These are phyloP conservation scores for Chaetops frenatus DNA, from an alignment of 2,113 vertebrate species.

Conservation along the genomic window DNA sequence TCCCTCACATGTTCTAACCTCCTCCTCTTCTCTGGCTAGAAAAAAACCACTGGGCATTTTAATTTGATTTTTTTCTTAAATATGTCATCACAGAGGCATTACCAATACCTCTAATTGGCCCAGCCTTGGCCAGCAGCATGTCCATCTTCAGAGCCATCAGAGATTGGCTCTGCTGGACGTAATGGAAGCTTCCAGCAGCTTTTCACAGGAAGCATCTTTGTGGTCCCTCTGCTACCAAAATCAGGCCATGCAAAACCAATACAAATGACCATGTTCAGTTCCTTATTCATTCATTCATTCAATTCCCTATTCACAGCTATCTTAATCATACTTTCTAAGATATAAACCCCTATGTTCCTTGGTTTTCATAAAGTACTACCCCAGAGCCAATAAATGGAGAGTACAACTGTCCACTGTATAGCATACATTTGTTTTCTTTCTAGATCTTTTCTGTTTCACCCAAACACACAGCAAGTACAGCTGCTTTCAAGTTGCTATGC, in stretches of 20 bases:
- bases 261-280: not conserved
- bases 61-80: not conserved
- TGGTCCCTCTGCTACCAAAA: not conserved
- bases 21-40: not conserved
- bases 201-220: not conserved
- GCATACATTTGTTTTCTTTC: not conserved
- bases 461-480: not conserved
- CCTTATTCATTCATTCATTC: not conserved
- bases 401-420: not conserved
- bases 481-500: not conserved
- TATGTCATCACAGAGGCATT: fast-evolving
- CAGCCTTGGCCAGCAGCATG: not conserved
- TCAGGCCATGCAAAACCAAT: not conserved
- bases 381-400: not conserved
- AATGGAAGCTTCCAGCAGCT: not conserved
- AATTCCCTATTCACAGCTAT: not conserved
- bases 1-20: not conserved
- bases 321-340: not conserved
- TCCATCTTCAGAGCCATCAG: not conserved
- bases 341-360: not conserved
- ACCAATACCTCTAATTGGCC: not conserved
- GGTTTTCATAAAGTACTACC: not conserved
- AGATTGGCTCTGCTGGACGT: not conserved
- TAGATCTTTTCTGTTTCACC: not conserved
- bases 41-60: not conserved